Evolutionary conservation across 2,113 vertebrate species (phyloP).

Genomic region (Heliornis fulica): DNA sequence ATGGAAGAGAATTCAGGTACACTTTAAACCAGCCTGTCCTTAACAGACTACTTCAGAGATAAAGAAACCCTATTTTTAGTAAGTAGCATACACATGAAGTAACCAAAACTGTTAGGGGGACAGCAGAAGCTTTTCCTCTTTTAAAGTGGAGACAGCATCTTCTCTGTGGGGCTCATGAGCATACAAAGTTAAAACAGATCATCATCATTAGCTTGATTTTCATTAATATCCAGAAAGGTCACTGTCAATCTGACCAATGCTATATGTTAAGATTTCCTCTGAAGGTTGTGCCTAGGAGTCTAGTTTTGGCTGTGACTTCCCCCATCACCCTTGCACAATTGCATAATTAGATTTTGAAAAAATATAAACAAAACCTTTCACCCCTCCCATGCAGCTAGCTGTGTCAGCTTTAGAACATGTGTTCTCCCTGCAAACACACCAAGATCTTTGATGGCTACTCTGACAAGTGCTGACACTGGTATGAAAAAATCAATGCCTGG

Average conservation of each 20-base stretch:
- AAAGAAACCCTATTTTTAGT: not conserved
- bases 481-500: not conserved
- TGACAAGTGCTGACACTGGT: constrained; percentile 5
- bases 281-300: not conserved
- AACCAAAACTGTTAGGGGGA: not conserved
- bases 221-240: not conserved
- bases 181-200: not conserved
- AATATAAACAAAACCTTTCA: constrained; percentile 20
- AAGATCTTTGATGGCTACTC: not conserved
- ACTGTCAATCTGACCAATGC: not conserved
- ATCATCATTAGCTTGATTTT: not conserved
- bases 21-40: not conserved
- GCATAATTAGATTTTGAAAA: constrained; percentile 31
- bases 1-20: not conserved
- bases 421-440: not conserved
- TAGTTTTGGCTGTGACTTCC: not conserved
- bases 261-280: not conserved
- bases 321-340: not conserved
- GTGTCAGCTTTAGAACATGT: constrained; percentile 21
- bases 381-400: not conserved
- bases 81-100: not conserved
- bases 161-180: not conserved
- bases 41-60: not conserved
- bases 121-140: not conserved
- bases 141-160: not conserved